phyloP scores from a whole-genome alignment of 2,888 invertebrate genomes.

The Rhagophthalmus giganteus region DNA sequence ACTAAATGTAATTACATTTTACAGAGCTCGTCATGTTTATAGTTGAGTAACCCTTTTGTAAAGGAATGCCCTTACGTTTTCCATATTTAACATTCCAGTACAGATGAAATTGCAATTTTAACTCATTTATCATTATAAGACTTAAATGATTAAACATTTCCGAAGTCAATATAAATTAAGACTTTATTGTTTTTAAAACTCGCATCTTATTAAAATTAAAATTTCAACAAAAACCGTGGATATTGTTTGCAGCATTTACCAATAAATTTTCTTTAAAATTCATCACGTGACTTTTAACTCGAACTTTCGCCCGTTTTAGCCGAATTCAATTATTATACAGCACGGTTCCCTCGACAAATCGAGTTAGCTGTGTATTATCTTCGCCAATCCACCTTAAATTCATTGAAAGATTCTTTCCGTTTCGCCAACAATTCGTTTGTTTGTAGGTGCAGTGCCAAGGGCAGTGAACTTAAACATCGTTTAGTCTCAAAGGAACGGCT shows the following conservation, averaged over 20 bases:
- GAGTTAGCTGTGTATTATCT: slow-evolving; percentile 17
- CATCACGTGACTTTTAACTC: slow-evolving; percentile 19
- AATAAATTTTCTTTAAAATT: slow-evolving; percentile 13
- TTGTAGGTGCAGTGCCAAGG: slow-evolving; percentile 2
- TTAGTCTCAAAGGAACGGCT: no score
- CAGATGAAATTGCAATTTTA: slow-evolving; percentile 10
- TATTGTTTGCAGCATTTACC: slow-evolving; percentile 17
- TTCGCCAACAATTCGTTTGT: slow-evolving; percentile 15
- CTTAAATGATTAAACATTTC: no score
- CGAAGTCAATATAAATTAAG: no score
- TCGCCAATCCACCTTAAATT: slow-evolving; percentile 16
- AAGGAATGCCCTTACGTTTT: slow-evolving; percentile 15
- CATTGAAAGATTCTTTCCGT: slow-evolving; percentile 18
- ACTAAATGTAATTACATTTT: slow-evolving; percentile 26
- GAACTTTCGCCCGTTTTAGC: slow-evolving; percentile 5
- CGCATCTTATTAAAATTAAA: no score
- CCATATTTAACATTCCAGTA: slow-evolving; percentile 17
- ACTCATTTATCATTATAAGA: no score
- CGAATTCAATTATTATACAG: slow-evolving; percentile 12
- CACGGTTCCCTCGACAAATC: slow-evolving; percentile 11
- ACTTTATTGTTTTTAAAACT: no score
- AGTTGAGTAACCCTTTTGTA: slow-evolving; percentile 24
- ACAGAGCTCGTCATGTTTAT: slow-evolving; percentile 25
- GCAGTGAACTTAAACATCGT: no score
- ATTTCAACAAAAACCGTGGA: slow-evolving; percentile 1